These are phyloP conservation scores for Euzophera pinguis DNA, from an alignment of 2,888 invertebrate species.

Conservation along the genomic window DNA sequence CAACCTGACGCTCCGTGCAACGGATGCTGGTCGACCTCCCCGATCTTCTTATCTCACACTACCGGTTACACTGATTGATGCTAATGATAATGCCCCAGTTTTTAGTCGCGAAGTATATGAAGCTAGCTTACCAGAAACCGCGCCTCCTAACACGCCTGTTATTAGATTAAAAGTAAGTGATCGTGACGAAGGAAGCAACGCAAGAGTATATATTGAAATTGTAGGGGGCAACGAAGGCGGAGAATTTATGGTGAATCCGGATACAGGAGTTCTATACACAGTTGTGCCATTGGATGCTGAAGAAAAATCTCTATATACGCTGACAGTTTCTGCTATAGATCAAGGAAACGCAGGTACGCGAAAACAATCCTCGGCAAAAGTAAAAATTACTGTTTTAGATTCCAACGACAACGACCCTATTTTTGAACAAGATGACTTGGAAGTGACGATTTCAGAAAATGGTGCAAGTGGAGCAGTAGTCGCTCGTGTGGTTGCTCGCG, in stretches of 20 bases:
- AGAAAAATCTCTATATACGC: constrained; percentile 88
- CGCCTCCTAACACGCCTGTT: constrained; percentile 93
- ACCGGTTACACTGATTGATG: constrained; percentile 88
- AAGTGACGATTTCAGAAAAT: constrained; percentile 91
- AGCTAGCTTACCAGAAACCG: constrained; percentile 92
- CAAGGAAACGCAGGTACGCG: constrained; percentile 90
- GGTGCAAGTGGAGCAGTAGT: constrained; percentile 92
- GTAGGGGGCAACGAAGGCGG: constrained; percentile 95
- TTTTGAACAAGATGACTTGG: constrained; percentile 86
- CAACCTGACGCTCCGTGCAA: constrained; percentile 91
- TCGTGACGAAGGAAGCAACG: constrained; percentile 90
- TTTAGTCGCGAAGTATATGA: constrained; percentile 93
- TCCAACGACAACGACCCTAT: constrained; percentile 97
- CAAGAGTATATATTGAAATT: constrained; percentile 91
- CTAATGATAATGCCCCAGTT: constrained; percentile 92
- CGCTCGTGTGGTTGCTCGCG: constrained; percentile 90
- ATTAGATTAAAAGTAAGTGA: constrained; percentile 93
- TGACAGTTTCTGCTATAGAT: constrained; percentile 94
- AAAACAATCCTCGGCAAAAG: constrained; percentile 93
- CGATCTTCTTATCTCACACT: constrained; percentile 89
- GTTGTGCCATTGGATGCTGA: constrained; percentile 92
- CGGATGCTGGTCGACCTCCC: constrained; percentile 90
- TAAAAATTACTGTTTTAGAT: constrained; percentile 92
- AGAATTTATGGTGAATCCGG: constrained; percentile 91
- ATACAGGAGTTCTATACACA: constrained; percentile 94